phyloP scores from a whole-genome alignment of 1,140 invertebrate species.

The Pristionchus pacificus region DNA sequence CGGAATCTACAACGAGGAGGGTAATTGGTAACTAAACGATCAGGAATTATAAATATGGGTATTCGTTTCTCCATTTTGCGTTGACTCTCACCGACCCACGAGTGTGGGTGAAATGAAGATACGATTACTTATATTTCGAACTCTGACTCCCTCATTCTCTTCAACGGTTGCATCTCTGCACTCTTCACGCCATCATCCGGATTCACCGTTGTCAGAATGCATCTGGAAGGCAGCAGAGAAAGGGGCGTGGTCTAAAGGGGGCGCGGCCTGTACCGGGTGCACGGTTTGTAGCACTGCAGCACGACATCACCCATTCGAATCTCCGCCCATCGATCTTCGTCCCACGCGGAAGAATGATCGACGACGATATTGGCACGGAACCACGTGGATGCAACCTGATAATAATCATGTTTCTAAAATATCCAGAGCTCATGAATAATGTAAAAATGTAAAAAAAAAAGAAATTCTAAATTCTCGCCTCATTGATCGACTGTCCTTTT shows the following conservation, averaged over 20 bases:
- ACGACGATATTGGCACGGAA: constrained; percentile 58
- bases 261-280: constrained; percentile 36
- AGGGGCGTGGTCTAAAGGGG: not conserved
- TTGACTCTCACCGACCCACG: too few relatives aligned
- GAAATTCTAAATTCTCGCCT: too few relatives aligned
- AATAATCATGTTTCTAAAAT: not conserved
- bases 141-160: constrained; percentile 40
- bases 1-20: constrained; percentile 33
- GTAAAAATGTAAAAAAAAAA: not conserved
- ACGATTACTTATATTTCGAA: too few relatives aligned
- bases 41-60: too few relatives aligned
- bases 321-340: constrained; percentile 49
- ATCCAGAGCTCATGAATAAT: not conserved
- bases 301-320: constrained; percentile 41
- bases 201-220: constrained; percentile 52
- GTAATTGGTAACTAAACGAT: not conserved
- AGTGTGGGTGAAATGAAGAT: too few relatives aligned
- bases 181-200: constrained; percentile 50
- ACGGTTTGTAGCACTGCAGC: constrained; percentile 45
- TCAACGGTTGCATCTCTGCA: constrained; percentile 50
- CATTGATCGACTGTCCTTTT: too few relatives aligned
- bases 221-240: constrained; percentile 30
- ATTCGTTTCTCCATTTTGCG: too few relatives aligned
- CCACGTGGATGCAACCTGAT: constrained; percentile 35
- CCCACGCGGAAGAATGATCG: constrained; percentile 47